phyloP scores from a whole-genome alignment of 2,888 invertebrate genomes.

The Tachina lurida region DNA sequence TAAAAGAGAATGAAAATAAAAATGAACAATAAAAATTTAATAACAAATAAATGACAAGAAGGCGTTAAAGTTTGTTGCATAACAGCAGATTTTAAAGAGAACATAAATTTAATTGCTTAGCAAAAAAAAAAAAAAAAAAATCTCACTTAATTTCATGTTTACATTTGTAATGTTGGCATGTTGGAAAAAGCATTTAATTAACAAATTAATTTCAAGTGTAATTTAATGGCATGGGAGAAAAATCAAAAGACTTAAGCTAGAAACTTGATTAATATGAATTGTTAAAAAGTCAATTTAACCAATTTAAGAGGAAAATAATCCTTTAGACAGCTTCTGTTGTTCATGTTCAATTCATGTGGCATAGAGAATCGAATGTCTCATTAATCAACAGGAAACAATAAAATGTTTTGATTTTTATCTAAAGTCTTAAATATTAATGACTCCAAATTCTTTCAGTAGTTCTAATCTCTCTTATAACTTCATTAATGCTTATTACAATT shows the following conservation, averaged over 20 bases:
- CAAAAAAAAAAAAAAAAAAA: background rate
- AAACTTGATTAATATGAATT: background rate
- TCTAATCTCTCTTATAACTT: too few species aligned
- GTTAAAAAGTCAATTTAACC: background rate
- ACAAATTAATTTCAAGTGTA: background rate
- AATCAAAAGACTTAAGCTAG: constrained; percentile 15
- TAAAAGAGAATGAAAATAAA: background rate
- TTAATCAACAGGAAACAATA: too few species aligned
- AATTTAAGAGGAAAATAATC: background rate
- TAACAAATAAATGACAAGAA: background rate
- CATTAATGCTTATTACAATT: too few species aligned
- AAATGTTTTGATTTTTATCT: too few species aligned
- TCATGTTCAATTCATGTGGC: background rate
- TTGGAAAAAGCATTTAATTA: background rate
- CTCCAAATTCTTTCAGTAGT: too few species aligned
- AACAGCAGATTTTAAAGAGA: background rate
- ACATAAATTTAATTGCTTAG: background rate
- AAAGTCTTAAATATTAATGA: too few species aligned
- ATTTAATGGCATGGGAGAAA: background rate
- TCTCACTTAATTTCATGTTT: background rate
- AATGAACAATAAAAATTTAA: background rate
- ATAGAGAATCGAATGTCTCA: too few species aligned
- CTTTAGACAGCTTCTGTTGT: background rate
- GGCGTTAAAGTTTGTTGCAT: constrained; percentile 15
- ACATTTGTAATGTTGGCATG: background rate